Conservation (phyloP, 2,113 vertebrate species). For the Taurulus bubalis region DNA sequence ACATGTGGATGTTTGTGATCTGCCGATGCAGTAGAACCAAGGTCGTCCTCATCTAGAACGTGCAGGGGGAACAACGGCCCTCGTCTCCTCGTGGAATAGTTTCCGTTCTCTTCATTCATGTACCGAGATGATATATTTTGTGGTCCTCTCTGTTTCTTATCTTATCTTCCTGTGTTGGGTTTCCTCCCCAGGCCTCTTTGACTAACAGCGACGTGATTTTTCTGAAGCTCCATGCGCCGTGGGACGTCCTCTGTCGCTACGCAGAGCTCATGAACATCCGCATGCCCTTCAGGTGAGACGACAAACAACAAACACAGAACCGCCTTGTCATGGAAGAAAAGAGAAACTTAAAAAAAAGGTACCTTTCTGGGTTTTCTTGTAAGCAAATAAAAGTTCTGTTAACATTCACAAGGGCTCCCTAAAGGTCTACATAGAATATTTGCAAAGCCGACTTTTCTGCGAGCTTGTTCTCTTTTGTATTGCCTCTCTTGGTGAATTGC, state of each 20-base stretch:
- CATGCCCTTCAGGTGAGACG: conserved; percentile 95
- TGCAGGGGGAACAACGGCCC: neutral
- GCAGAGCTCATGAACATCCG: conserved; percentile 97
- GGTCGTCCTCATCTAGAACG: conserved; percentile 33
- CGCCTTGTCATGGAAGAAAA: neutral
- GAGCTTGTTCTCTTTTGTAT: neutral
- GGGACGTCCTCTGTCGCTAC: conserved; percentile 96
- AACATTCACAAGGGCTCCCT: neutral
- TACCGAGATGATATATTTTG: neutral
- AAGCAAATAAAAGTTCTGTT: neutral
- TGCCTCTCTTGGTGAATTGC: too few species aligned
- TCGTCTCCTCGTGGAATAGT: conserved; percentile 38
- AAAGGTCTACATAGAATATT: neutral
- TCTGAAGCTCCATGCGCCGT: conserved; percentile 94
- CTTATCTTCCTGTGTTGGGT: conserved; percentile 8
- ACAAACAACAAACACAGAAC: neutral
- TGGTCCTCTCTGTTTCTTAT: too few species aligned
- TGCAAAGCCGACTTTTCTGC: neutral
- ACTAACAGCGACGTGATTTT: conserved; percentile 95
- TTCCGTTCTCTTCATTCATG: conserved; percentile 31
- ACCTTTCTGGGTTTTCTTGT: neutral
- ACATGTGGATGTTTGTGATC: conserved; percentile 30
- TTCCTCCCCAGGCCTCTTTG: conserved; percentile 88
- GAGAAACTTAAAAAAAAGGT: neutral
- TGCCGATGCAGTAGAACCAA: conserved; percentile 17